phyloP scores from a whole-genome alignment of 1,140 invertebrate species.

The Leptinotarsa undecemlineata region DNA sequence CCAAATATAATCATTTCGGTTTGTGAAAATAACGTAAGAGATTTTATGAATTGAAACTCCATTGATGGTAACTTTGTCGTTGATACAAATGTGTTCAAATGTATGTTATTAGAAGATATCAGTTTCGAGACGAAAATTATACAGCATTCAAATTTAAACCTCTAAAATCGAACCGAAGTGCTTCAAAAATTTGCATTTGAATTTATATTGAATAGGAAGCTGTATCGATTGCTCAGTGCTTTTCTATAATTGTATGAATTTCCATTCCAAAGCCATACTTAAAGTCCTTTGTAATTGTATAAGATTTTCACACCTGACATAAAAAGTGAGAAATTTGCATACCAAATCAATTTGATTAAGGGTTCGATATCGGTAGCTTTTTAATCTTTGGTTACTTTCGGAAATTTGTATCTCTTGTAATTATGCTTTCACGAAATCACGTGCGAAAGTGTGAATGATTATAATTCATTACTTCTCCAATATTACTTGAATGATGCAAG shows the following conservation, averaged over 20 bases:
- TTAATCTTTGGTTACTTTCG: neutral
- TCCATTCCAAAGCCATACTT: neutral
- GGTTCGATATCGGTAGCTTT: neutral
- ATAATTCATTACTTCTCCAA: neutral
- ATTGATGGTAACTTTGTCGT: no score
- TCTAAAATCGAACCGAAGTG: conserved; percentile 5
- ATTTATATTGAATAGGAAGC: conserved; percentile 2
- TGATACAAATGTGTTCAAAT: no score
- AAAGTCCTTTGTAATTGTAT: neutral
- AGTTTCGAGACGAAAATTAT: neutral
- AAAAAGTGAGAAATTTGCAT: conserved; percentile 17
- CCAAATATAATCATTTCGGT: no score
- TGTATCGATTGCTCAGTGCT: conserved; percentile 9
- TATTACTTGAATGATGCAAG: no score
- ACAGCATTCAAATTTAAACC: neutral
- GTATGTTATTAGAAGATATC: no score
- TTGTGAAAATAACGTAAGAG: no score
- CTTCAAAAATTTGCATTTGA: neutral
- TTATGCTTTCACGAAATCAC: neutral
- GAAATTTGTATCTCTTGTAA: neutral
- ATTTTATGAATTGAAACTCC: no score
- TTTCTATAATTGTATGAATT: conserved; percentile 17
- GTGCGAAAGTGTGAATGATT: conserved; percentile 12
- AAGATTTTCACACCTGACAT: conserved; percentile 12
- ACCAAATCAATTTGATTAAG: neutral